A percentile compares a stretch with the other conserved stretches of the same genome.
phyloP scores from a whole-genome alignment of 1,140 invertebrate species.

The Drosophila kikkawai region DNA sequence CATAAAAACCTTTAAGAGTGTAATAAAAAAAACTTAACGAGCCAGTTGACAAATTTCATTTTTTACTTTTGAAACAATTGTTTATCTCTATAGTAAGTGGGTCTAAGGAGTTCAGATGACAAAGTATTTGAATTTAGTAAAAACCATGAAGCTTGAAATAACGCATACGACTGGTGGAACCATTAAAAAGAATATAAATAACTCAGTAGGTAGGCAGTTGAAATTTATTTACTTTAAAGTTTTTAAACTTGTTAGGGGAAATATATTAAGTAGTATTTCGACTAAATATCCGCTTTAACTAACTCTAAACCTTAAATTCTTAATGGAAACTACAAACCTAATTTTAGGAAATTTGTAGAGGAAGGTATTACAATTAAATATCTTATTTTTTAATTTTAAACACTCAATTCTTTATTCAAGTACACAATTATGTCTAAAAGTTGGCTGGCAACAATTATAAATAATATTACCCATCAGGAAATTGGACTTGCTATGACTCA shows the following conservation, averaged over 20 bases:
- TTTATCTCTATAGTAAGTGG: not conserved
- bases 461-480: constrained; percentile 1
- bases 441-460: constrained; percentile 6
- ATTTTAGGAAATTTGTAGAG: too few relatives aligned
- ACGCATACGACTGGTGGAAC: not conserved
- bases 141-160: not conserved
- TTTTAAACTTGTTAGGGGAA: not conserved
- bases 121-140: not conserved
- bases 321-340: too few relatives aligned
- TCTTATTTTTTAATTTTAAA: not conserved
- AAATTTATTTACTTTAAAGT: not conserved
- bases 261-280: too few relatives aligned
- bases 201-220: not conserved
- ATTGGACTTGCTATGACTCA: constrained; percentile 17
- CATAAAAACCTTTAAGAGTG: not conserved
- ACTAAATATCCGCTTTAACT: too few relatives aligned
- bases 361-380: too few relatives aligned
- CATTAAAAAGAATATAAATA: not conserved
- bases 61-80: not conserved
- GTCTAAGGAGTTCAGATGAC: not conserved
- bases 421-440: not conserved
- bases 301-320: too few relatives aligned
- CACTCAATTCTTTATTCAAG: not conserved
- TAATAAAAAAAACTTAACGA: not conserved
- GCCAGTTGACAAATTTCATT: not conserved